Evolutionary conservation across 1,140 invertebrate species (phyloP).

Genomic region (Neodiprion lecontei): DNA sequence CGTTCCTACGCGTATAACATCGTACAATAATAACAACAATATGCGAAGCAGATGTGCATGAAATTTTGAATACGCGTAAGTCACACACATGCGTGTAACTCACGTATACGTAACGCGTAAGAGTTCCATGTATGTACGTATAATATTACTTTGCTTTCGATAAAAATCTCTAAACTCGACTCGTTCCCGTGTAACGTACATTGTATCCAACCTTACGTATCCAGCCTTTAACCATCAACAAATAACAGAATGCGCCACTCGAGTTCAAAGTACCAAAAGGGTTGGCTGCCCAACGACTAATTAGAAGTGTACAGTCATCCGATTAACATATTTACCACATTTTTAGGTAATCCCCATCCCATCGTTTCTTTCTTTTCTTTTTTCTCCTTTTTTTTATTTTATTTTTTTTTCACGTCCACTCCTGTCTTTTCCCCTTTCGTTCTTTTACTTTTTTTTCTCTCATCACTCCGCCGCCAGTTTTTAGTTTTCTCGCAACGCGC

Average conservation of each 20-base stretch:
- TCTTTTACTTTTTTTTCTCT: constrained; percentile 1
- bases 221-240: too few relatives aligned
- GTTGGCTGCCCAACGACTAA: background rate
- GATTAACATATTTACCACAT: constrained; percentile 1
- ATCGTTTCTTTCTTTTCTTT: constrained; percentile 1
- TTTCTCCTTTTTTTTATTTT: constrained; percentile 4
- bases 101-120: too few relatives aligned
- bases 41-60: too few relatives aligned
- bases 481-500: too few relatives aligned
- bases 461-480: background rate
- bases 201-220: too few relatives aligned
- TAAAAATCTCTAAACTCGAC: background rate
- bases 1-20: too few relatives aligned
- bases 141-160: background rate
- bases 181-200: too few relatives aligned
- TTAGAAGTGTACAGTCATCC: background rate
- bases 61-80: too few relatives aligned
- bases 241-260: background rate
- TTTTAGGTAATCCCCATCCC: background rate
- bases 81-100: too few relatives aligned
- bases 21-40: too few relatives aligned
- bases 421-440: too few relatives aligned
- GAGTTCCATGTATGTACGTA: too few relatives aligned
- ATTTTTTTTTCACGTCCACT: background rate
- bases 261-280: background rate